Evolutionary conservation across 2,888 invertebrate genomes (phyloP).

Genomic region (Meandrusa payeni): DNA sequence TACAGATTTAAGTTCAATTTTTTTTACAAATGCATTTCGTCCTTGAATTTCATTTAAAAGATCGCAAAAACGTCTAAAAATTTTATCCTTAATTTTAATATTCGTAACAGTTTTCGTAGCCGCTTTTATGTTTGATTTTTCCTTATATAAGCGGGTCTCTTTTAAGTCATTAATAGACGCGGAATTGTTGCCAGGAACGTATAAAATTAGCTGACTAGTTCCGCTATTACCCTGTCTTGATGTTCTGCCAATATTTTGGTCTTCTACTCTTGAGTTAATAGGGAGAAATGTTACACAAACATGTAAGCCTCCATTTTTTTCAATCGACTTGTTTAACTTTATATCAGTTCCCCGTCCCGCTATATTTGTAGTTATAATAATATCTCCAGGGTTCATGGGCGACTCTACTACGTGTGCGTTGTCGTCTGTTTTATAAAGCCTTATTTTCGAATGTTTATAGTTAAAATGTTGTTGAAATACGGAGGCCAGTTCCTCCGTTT

Average conservation of each 20-base stretch:
- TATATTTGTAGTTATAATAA: conserved; percentile 27
- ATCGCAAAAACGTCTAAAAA: conserved; percentile 22
- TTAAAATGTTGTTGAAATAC: conserved; percentile 14
- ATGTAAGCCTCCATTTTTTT: conserved; percentile 26
- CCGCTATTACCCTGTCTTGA: conserved; percentile 26
- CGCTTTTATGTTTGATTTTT: conserved; percentile 4
- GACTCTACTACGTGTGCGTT: conserved; percentile 18
- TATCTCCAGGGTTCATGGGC: conserved; percentile 22
- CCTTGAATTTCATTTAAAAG: conserved; percentile 18
- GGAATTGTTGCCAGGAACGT: background rate
- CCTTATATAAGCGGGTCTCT: conserved; percentile 3
- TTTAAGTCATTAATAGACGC: conserved; percentile 12
- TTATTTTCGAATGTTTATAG: conserved; percentile 22
- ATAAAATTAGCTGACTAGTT: conserved; percentile 23
- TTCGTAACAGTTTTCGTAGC: conserved; percentile 11
- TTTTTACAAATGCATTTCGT: conserved; percentile 3
- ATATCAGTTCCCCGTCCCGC: conserved; percentile 28
- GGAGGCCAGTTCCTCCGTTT: conserved; percentile 17
- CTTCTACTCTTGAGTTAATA: conserved; percentile 24
- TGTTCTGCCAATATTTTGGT: conserved; percentile 27
- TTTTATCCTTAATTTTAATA: conserved; percentile 23
- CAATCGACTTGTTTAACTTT: conserved; percentile 18
- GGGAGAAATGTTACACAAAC: conserved; percentile 26
- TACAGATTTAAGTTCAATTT: conserved; percentile 14
- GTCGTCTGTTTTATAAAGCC: conserved; percentile 24